Base-by-base conservation (phyloP, 2,797 vertebrate species). In the Thalassophryne amazonica region DNA sequence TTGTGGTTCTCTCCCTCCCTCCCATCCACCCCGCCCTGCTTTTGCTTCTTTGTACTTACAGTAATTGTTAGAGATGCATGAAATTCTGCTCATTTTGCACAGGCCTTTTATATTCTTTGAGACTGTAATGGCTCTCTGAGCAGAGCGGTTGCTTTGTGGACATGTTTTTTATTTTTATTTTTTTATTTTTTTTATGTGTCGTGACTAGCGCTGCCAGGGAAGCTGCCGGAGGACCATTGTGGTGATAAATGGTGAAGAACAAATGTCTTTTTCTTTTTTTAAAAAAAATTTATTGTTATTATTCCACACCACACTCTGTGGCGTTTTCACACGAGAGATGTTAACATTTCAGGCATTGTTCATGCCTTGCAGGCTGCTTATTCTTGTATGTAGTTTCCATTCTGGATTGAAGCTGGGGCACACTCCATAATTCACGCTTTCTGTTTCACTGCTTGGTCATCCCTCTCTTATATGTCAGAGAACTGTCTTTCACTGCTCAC, bases 211-310 rank as follows among this genome's bases (percentile, higher is more conserved):
- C 62, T 43, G 66, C 73, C 65, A 57, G 69, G 57, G 72, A 71
- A 78, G 66, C 54, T 72, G 78, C 58, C 48, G 52, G 70, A 63
- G 69, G 56, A 41, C 49, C 46, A 49, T 78, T 64, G 56, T 61
- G 52, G 76, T 64, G 80, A 86, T 80, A 74, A 71, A 79, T 81
- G 63, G 73, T 48, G 51, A 77, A 69, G 78, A 78, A 60, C 38
- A 48, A 60, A 39, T 43, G 17, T 40, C 45, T 24, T 55, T 72
- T 72, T 63, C 14, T 19, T 24, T 6, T 35, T 11, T 15, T 15
- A 7, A 14, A 19, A 24, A 6, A 35, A 11, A 15, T 15, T 7
- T 14, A 19, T 24, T 6, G n/a, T n/a, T n/a, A n/a, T 35, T 11
- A 15, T 15, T 7, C 14, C 19, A 24, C 6, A 55, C 53, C 27